phyloP scores from a whole-genome alignment of 1,140 invertebrate species.

The Tetramorium parvispinum region DNA sequence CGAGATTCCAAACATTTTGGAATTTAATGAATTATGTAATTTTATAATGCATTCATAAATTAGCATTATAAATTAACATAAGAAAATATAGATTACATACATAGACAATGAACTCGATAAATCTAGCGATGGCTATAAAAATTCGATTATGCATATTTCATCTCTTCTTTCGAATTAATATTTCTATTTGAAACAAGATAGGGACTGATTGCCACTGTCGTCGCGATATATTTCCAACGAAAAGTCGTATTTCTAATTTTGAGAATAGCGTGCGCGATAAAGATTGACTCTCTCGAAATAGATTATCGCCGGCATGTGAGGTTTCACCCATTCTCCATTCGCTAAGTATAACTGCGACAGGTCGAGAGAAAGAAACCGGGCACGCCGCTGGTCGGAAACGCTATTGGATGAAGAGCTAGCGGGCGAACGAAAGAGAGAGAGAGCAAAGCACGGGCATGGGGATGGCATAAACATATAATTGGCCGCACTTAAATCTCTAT shows the following conservation, averaged over 20 bases:
- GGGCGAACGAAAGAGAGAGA: constrained; percentile 2
- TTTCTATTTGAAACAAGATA: background rate
- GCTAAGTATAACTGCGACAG: constrained; percentile 70
- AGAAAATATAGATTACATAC: background rate
- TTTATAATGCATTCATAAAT: background rate
- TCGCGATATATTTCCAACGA: background rate
- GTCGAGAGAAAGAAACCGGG: constrained; percentile 63
- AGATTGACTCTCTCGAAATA: constrained; percentile 75
- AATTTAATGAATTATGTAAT: constrained; percentile 6
- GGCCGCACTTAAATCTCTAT: constrained; percentile 84
- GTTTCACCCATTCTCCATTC: constrained; percentile 76
- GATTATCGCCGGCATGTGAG: constrained; percentile 75
- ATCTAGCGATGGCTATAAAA: background rate
- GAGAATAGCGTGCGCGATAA: constrained; percentile 6
- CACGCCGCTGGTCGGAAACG: background rate
- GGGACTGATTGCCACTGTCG: background rate
- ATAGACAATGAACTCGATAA: background rate
- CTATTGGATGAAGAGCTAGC: background rate
- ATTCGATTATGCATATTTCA: background rate
- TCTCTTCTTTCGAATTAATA: background rate
- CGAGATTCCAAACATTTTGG: background rate
- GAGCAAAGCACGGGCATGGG: constrained; percentile 42
- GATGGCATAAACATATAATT: constrained; percentile 84
- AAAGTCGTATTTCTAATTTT: constrained; percentile 34
- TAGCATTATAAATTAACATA: background rate